Conservation (phyloP, 1,140 invertebrate species). For the Neoseiulus cucumeris region DNA sequence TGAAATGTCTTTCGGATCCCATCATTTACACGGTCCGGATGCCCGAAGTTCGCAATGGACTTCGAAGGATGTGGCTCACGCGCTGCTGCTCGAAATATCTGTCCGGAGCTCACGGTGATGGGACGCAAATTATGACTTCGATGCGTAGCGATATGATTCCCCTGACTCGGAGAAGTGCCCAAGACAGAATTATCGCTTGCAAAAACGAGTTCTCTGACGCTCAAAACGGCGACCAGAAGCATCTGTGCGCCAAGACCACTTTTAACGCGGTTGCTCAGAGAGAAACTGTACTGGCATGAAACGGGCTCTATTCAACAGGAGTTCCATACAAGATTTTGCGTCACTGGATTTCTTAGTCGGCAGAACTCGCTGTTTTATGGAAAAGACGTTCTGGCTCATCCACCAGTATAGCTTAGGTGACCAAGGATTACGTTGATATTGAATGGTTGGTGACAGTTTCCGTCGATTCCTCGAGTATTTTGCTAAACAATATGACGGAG, state of each 20-base stretch:
- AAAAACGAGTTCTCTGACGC: not conserved
- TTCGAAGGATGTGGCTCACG: not conserved
- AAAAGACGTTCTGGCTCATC: too few species aligned
- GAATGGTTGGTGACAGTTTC: too few species aligned
- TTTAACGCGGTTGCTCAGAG: not conserved
- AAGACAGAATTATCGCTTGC: not conserved
- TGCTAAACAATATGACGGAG: too few species aligned
- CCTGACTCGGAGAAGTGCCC: not conserved
- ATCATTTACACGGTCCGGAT: slow-evolving; percentile 9
- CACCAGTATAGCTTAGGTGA: too few species aligned
- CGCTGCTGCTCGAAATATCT: slow-evolving; percentile 1
- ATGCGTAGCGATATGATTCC: not conserved
- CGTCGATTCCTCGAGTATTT: too few species aligned
- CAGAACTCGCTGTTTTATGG: too few species aligned
- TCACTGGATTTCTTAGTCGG: too few species aligned
- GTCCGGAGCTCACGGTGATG: not conserved
- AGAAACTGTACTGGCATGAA: not conserved
- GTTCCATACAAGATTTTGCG: too few species aligned
- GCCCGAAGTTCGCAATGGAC: slow-evolving; percentile 1
- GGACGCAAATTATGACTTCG: not conserved
- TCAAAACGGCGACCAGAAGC: not conserved
- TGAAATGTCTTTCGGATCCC: not conserved
- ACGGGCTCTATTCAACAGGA: too few species aligned
- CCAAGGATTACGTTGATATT: too few species aligned
- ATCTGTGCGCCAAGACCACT: not conserved